phyloP scores from a whole-genome alignment of 1,140 invertebrate species.

The Scaptomyza hsui region DNA sequence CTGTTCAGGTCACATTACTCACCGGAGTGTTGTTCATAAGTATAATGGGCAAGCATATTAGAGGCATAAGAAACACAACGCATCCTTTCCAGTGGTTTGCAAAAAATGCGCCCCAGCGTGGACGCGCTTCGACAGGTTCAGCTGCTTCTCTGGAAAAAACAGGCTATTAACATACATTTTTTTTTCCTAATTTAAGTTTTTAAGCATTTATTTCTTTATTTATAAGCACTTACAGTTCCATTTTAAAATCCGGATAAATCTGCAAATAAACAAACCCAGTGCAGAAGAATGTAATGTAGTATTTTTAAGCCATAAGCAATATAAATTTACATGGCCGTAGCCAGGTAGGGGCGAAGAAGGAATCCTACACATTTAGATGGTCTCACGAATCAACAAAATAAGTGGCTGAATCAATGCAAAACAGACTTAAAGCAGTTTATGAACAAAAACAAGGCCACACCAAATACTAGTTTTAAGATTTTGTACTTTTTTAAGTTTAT shows the following conservation, averaged over 20 bases:
- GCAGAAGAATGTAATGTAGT: neutral
- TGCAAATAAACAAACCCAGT: constrained; percentile 47
- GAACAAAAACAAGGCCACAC: too few species aligned
- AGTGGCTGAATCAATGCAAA: too few species aligned
- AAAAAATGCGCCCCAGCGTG: constrained; percentile 57
- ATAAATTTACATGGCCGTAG: too few species aligned
- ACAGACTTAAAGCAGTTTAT: too few species aligned
- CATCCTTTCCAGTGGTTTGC: constrained; percentile 87
- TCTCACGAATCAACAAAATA: too few species aligned
- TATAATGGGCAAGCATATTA: constrained; percentile 87
- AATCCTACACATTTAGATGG: too few species aligned
- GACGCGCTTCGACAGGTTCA: constrained; percentile 47
- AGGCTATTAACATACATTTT: neutral
- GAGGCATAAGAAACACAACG: constrained; percentile 87
- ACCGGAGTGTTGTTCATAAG: constrained; percentile 85
- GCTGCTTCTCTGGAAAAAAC: constrained; percentile 54
- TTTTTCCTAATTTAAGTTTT: too few species aligned
- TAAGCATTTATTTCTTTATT: too few species aligned
- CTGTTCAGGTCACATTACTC: constrained; percentile 29
- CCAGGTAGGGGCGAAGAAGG: too few species aligned
- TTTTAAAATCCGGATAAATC: constrained; percentile 67
- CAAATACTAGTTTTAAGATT: too few species aligned
- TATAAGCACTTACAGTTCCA: constrained; percentile 67
- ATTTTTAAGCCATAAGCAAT: constrained; percentile 32
- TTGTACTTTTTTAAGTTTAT: too few species aligned